phyloP scores from a whole-genome alignment of 1,140 invertebrate species.

The Zaprionus davidi region DNA sequence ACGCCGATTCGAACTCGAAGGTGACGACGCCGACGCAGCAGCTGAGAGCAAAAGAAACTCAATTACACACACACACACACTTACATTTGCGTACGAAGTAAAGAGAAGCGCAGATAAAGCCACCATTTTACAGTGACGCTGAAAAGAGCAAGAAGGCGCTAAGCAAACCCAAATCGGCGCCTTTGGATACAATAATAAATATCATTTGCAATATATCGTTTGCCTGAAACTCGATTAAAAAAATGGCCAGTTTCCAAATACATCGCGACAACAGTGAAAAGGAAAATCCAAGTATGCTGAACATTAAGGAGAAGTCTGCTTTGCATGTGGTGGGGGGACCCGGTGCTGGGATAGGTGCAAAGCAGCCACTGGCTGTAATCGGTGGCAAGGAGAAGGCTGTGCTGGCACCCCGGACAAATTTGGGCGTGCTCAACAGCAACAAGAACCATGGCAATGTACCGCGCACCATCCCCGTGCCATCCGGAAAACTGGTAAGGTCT shows the following conservation, averaged over 20 bases:
- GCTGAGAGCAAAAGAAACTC: conserved; percentile 44
- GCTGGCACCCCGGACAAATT: conserved; percentile 71
- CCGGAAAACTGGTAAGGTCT: conserved; percentile 71
- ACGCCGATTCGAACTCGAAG: conserved; percentile 45
- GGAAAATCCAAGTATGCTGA: conserved; percentile 73
- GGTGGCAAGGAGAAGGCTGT: conserved; percentile 40
- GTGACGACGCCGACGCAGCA: conserved; percentile 48
- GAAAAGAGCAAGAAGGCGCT: conserved; percentile 35
- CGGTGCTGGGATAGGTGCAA: conserved; percentile 10
- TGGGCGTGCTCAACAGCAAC: conserved; percentile 85
- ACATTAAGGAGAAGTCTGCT: conserved; percentile 35
- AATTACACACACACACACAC: conserved; percentile 24
- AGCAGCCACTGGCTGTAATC: conserved; percentile 66
- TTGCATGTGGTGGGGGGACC: background rate
- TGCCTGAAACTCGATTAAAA: conserved; percentile 17
- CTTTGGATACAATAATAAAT: conserved; percentile 37
- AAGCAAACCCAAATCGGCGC: conserved; percentile 16
- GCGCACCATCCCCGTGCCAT: conserved; percentile 51
- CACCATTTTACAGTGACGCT: conserved; percentile 59
- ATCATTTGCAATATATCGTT: conserved; percentile 4
- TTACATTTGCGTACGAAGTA: conserved; percentile 38
- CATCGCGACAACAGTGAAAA: conserved; percentile 88
- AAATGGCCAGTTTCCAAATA: conserved; percentile 86
- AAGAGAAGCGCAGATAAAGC: conserved; percentile 61
- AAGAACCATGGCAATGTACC: conserved; percentile 79